Evolutionary conservation across 2,888 invertebrate species (phyloP), one percentile per base, ranked within the genome.

Genomic region (Macaria liturata): DNA sequence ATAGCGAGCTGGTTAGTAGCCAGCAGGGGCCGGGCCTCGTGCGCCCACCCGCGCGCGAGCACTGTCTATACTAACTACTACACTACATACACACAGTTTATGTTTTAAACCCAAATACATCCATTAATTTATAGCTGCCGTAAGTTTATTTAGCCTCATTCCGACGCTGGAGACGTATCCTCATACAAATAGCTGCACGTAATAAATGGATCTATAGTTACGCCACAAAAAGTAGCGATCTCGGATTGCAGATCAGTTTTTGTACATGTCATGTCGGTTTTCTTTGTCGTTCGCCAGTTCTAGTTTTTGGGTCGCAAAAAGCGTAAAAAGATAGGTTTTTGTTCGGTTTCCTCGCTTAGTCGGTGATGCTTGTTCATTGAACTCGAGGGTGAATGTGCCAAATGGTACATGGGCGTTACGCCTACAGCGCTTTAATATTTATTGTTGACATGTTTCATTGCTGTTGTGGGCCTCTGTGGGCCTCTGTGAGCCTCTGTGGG

Each of bases 371-470:
- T 76, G 78, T 81, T 72, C 77, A 66, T 78, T 82, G 81, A 76
- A 79, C 78, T 71, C 52, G 53, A 66, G 79, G 80, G 81, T 84
- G 81, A 84, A 81, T 78, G 82, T 65, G 70, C 83, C 66, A 65
- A 66, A 64, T 65, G 43, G 51, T 54, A 51, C 53, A 83, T 82
- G 75, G 81, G 83, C 74, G 80, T 62, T 49, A 65, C 76, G 66
- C 78, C 79, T 70, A 76, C 83, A 61, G 66, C 58, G 62, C 46
- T 61, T 62, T 65, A 67, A 68, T 74, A 71, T 70, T 74, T 72
- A 71, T 69, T 72, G 70, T 68, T 57, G 54, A 58, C 49, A 60
- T 60, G 44, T 57, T 46, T 49, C 43, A 54, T 62, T 37, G 49
- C 34, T 45, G n/a, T 54, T 44, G 34, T 5, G 31, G 44, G 50